These are phyloP conservation scores for Dipus sagitta DNA, from an alignment of 2,797 vertebrate species.

Conservation along the genomic window DNA sequence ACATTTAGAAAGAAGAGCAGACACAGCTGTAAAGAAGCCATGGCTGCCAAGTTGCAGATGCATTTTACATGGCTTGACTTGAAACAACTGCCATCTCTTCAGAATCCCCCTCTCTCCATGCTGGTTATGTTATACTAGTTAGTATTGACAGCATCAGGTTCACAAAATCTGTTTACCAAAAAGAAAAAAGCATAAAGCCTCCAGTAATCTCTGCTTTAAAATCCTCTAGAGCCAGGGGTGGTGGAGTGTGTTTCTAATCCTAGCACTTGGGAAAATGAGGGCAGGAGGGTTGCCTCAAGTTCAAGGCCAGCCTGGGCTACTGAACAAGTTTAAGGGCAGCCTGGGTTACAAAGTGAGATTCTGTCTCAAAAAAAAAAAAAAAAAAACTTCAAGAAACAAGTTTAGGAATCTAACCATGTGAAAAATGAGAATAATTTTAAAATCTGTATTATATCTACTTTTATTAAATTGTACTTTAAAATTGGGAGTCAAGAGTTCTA, in stretches of 20 bases:
- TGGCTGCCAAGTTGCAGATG: background rate
- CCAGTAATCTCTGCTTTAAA: slow-evolving; percentile 50
- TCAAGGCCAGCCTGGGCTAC: background rate
- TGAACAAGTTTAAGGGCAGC: background rate
- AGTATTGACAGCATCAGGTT: slow-evolving; percentile 35
- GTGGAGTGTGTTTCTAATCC: background rate
- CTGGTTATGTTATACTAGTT: background rate
- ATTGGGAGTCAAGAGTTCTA: background rate
- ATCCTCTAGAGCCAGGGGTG: background rate
- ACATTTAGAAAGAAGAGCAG: slow-evolving; percentile 26
- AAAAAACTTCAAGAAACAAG: slow-evolving; percentile 36
- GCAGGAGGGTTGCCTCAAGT: background rate
- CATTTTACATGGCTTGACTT: background rate
- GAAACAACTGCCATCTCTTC: background rate
- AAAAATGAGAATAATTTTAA: background rate
- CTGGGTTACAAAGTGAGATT: background rate
- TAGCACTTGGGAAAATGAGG: background rate
- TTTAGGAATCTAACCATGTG: slow-evolving; percentile 18
- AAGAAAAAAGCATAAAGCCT: slow-evolving; percentile 22
- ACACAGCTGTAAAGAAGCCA: background rate
- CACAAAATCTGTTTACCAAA: slow-evolving; percentile 51
- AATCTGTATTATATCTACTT: too few relatives aligned
- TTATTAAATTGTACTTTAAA: background rate
- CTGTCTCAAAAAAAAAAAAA: background rate
- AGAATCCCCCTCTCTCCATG: background rate